Base-by-base conservation (phyloP, 2,888 invertebrate genomes). In the Leucophenga montana region DNA sequence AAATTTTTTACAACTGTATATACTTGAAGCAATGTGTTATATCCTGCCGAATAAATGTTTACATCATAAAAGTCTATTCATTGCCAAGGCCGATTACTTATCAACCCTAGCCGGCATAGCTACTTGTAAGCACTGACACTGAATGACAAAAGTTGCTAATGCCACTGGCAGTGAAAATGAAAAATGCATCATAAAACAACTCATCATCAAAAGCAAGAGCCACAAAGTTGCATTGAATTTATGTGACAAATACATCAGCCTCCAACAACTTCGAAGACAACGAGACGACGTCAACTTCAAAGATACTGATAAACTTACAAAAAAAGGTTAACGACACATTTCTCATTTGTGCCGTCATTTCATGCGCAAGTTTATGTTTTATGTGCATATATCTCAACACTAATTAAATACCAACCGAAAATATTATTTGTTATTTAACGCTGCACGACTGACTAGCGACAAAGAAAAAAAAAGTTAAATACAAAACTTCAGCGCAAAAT, bases 111-210 rank as follows among this genome's bases (percentile, higher is more conserved):
- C 48, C 48, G 3, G 1, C 16, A 48, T 6, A 53, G 18, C 14
- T 1, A 20, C 20, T 18, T 48, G 16, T 48, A 48, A 48, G 16
- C 16, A 5, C 5, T 48, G 14, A 48, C 20, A 6, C 18, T 50
- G n/a, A 50, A 50, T 53, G 53, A 20, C 16, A 53, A 61, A 39
- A 39, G 39, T 77, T 33, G 66, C 46, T 68, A 14, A 39, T 39
- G 65, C 20, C 39, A 69, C 72, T 70, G 65, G 50, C 73, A 61
- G 67, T 56, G 72, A 72, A 75, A 77, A 74, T 77, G 68, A 67
- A 71, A 64, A 68, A 48, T 54, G 68, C 72, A 66, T 20, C 78
- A 70, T 66, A 74, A 78, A 73, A 79, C 18, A 50, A 56, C 65
- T 31, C 16, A 27, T 22, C 27, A 59, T 6, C 53, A 22, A 0